A percentile compares a stretch with the other conserved stretches of the same genome.
phyloP scores from a whole-genome alignment of 1,140 invertebrate species.

The Sycophila sp. region DNA sequence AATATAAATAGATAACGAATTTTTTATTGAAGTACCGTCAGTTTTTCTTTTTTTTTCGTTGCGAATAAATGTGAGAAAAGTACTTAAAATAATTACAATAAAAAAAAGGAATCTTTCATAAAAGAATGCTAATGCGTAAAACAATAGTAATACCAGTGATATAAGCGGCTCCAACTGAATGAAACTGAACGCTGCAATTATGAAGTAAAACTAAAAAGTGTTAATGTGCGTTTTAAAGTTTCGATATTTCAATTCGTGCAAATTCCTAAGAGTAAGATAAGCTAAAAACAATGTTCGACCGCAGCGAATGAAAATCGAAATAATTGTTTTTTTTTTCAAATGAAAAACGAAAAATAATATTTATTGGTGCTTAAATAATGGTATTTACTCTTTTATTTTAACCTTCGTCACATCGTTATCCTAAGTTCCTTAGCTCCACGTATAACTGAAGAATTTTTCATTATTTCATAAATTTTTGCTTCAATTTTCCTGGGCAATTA shows the following conservation, averaged over 20 bases:
- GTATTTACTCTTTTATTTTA: slow-evolving; percentile 10
- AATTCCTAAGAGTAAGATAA: slow-evolving; percentile 14
- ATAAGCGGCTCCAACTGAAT: not conserved
- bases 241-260: slow-evolving; percentile 19
- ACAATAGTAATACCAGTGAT: slow-evolving; percentile 11
- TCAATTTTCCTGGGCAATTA: no score
- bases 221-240: slow-evolving; percentile 28
- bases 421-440: no score
- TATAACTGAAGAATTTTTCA: no score
- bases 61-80: no score
- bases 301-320: slow-evolving; percentile 8
- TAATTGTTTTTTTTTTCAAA: slow-evolving; percentile 30
- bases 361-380: slow-evolving; percentile 33
- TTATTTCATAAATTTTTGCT: no score
- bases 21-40: no score
- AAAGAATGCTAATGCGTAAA: not conserved
- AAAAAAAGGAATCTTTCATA: not conserved
- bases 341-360: slow-evolving; percentile 31
- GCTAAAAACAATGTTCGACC: slow-evolving; percentile 2
- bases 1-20: no score
- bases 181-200: not conserved
- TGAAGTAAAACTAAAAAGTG: slow-evolving; percentile 1
- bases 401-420: no score
- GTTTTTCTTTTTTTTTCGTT: not conserved
- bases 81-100: no score